Base-by-base conservation (phyloP, 2,113 vertebrate genomes). In the Corynorhinus townsendii region DNA sequence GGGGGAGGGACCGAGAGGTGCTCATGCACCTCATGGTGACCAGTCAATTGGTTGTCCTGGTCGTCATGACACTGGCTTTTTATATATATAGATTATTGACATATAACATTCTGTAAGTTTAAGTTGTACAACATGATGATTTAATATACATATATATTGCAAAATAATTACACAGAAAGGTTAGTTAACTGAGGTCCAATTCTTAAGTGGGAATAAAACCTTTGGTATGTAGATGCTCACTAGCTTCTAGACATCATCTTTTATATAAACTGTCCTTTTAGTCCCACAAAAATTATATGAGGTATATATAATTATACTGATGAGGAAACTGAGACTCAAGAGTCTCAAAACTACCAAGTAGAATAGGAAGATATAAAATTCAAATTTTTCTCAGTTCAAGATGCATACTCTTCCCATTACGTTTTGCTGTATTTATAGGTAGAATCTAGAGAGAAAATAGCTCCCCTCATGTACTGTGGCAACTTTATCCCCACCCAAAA, bases 401-500 rank as follows among this genome's bases (percentile, higher is more conserved):
- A 82, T 71, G 20, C 35, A 90, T 72, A 71, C 3, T 71, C 86
- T 86, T 71, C n/a, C 12, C 11, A 87, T 54, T 68, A 91, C 3
- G 22, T 89, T 87, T 75, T 90, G 38, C 40, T 86, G 11, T 93
- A 90, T 20, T 84, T 80, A 81, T 3, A 33, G 15, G 49, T 89
- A 93, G 93, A 95, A 59, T 75, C 22, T 89, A 73, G 22, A 89
- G 54, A 91, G 10, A 93, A 95, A 75, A 93, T 17, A 80, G 47
- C 47, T 75, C 68, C 28, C 16, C n/a, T 93, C 56, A 59, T 79
- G 45, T 85, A 22, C 9, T 19, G 11, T 79, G 38, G 83, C 66
- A 93, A 91, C 40, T 73, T 91, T 35, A 73, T 43, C n/a, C 43
- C 66, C 85, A 49, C 24, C 40, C 66, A 95, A 87, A 91, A 88